A percentile compares a stretch with the other conserved stretches of the same genome.
Conservation (phyloP, 2,888 invertebrate genomes). For the Heteromyza rotundicornis region DNA sequence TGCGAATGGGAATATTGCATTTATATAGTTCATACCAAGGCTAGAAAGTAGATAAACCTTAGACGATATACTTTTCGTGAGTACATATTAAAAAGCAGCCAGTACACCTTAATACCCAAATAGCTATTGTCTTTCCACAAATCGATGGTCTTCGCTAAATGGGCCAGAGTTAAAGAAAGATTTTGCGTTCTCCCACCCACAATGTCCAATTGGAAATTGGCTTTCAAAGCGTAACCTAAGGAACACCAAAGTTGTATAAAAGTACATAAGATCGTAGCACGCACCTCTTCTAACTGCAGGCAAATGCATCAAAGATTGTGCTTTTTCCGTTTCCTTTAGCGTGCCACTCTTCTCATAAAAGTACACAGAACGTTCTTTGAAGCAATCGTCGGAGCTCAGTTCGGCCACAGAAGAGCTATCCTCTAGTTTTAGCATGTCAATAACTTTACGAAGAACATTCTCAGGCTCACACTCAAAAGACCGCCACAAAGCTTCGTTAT, state of each 20-base stretch:
- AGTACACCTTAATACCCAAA: slow-evolving; percentile 44
- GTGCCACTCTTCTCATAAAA: slow-evolving; percentile 48
- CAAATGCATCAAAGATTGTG: slow-evolving; percentile 34
- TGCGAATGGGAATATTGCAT: slow-evolving; percentile 36
- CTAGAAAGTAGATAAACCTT: slow-evolving; percentile 37
- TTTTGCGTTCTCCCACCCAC: slow-evolving; percentile 42
- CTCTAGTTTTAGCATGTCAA: slow-evolving; percentile 43
- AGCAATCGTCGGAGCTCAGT: slow-evolving; percentile 44
- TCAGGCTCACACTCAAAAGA: too few species aligned
- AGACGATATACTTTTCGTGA: too few species aligned
- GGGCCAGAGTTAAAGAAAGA: slow-evolving; percentile 45
- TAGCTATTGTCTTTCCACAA: slow-evolving; percentile 46
- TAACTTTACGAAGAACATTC: slow-evolving; percentile 36
- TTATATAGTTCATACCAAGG: slow-evolving; percentile 52
- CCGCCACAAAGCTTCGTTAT: too few species aligned
- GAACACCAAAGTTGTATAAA: too few species aligned
- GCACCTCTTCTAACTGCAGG: slow-evolving; percentile 33
- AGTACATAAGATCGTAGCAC: slow-evolving; percentile 29
- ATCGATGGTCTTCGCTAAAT: slow-evolving; percentile 42
- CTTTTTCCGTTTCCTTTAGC: slow-evolving; percentile 22
- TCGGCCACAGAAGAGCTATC: slow-evolving; percentile 45
- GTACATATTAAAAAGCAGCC: not conserved
- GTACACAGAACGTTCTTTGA: slow-evolving; percentile 40
- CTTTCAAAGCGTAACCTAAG: slow-evolving; percentile 36
- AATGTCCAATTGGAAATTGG: slow-evolving; percentile 44